A percentile compares a stretch with the other conserved stretches of the same genome.
Evolutionary conservation across 2,113 vertebrate genomes (phyloP).

Genomic region (cattle (Bos taurus)): DNA sequence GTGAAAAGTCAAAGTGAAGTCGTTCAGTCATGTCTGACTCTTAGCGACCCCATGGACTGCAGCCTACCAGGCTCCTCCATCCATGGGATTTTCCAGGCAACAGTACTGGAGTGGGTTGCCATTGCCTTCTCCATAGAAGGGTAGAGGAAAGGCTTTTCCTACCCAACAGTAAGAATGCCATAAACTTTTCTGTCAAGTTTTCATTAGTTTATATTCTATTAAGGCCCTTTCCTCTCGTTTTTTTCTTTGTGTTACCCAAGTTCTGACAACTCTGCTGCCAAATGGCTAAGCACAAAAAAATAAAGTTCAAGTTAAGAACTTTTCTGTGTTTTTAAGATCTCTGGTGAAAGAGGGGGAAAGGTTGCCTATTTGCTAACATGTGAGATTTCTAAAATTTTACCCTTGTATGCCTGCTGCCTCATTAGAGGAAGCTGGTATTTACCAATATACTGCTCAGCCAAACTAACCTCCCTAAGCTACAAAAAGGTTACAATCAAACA

Average conservation of each 20-base stretch:
- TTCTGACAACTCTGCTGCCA: neutral
- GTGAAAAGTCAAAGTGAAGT: too few relatives aligned
- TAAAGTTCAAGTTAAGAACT: conserved; percentile 35
- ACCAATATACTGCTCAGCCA: neutral
- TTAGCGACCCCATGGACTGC: too few relatives aligned
- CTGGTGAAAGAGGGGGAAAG: neutral
- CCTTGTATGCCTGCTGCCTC: neutral
- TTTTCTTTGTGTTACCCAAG: neutral
- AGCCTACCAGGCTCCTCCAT: too few relatives aligned
- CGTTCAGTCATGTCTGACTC: rapidly evolving
- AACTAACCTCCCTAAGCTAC: neutral
- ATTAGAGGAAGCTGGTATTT: neutral
- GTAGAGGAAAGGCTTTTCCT: neutral
- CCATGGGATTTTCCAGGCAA: too few relatives aligned
- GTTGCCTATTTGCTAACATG: neutral
- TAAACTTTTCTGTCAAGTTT: neutral
- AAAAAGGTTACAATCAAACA: neutral
- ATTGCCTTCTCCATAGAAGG: neutral
- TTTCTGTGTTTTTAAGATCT: neutral
- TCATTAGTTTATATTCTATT: neutral
- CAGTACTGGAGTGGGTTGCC: too few relatives aligned
- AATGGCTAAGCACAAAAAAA: neutral
- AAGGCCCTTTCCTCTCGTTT: neutral
- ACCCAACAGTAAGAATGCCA: neutral
- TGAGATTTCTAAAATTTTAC: neutral